Conservation (phyloP, 2,888 invertebrate species). For the Aphidoletes aphidimyza region DNA sequence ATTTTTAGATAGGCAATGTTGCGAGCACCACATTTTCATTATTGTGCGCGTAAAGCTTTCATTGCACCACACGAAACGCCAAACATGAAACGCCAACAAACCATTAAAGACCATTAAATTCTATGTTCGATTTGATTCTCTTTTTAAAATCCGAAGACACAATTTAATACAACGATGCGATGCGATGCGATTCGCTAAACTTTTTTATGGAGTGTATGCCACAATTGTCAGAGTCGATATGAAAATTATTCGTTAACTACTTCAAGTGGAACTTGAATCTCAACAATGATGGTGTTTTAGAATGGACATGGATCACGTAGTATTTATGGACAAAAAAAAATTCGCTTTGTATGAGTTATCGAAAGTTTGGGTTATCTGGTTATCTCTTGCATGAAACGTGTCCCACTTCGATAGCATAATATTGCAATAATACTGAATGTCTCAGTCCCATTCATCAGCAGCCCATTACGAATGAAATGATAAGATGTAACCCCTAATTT, state of each 20-base stretch:
- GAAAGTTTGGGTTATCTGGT: neutral
- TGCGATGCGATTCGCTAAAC: too few species aligned
- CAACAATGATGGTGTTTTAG: neutral
- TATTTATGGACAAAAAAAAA: slow-evolving; percentile 11
- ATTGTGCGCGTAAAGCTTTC: neutral
- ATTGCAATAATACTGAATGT: too few species aligned
- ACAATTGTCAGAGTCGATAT: too few species aligned
- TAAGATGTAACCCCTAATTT: neutral
- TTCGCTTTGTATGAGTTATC: neutral
- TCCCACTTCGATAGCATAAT: neutral
- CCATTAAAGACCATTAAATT: slow-evolving; percentile 17
- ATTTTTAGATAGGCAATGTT: neutral
- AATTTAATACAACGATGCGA: too few species aligned
- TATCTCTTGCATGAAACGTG: neutral
- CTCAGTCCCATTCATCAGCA: neutral
- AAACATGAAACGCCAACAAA: neutral
- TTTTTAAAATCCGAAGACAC: neutral
- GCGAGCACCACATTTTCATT: neutral
- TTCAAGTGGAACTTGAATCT: neutral
- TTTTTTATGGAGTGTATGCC: neutral
- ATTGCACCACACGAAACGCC: neutral
- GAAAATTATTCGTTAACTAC: neutral
- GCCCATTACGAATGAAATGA: neutral
- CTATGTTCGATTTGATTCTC: neutral
- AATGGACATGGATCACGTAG: slow-evolving; percentile 4